Conservation (phyloP, 1,140 invertebrate species). For the Cherax quadricarinatus region DNA sequence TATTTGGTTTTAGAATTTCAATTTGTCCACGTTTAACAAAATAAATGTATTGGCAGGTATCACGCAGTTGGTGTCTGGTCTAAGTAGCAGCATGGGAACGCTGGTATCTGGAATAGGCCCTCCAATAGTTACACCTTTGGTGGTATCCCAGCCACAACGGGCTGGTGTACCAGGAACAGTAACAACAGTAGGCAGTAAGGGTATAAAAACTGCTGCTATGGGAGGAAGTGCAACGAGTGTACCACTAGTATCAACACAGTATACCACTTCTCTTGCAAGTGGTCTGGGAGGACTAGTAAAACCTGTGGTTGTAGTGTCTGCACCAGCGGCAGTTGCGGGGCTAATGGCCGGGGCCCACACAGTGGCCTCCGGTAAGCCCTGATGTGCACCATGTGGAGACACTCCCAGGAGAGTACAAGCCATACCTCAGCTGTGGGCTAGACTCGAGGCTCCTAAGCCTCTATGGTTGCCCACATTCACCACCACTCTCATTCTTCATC, state of each 20-base stretch:
- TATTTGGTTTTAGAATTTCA: too few relatives aligned
- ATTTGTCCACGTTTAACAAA: too few relatives aligned
- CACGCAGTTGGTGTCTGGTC: slow-evolving; percentile 77
- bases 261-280: slow-evolving; percentile 62
- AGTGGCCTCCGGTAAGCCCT: slow-evolving; percentile 62
- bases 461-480: slow-evolving; percentile 41
- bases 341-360: slow-evolving; percentile 47
- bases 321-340: slow-evolving; percentile 45
- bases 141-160: slow-evolving; percentile 74
- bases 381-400: slow-evolving; percentile 75
- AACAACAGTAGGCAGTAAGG: slow-evolving; percentile 78
- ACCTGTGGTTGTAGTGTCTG: slow-evolving; percentile 61
- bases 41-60: slow-evolving; percentile 76
- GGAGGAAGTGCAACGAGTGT: slow-evolving; percentile 75
- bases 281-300: slow-evolving; percentile 61
- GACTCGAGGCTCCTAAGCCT: slow-evolving; percentile 24
- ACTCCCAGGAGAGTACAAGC: slow-evolving; percentile 71
- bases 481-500: slow-evolving; percentile 49
- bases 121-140: slow-evolving; percentile 60
- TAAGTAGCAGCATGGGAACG: slow-evolving; percentile 73
- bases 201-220: slow-evolving; percentile 77
- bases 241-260: slow-evolving; percentile 77
- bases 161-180: slow-evolving; percentile 76
- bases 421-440: slow-evolving; percentile 76
- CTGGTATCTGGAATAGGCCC: slow-evolving; percentile 56